Base-by-base conservation (phyloP, 2,888 invertebrate species). In the Pristionchus japonicus region DNA sequence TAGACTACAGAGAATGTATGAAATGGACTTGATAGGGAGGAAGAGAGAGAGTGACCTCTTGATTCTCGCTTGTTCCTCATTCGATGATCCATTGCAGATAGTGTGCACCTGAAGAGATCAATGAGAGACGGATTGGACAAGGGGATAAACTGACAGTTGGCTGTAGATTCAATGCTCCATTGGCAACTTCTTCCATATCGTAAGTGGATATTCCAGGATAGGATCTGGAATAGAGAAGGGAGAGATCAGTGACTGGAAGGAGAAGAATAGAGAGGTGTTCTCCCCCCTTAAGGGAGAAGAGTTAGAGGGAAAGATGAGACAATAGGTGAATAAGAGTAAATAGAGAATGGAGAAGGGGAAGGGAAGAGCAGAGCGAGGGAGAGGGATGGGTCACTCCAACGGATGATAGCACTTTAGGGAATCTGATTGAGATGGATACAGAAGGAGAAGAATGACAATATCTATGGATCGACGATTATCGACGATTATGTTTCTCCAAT, bases 151-250 rank as follows among this genome's bases (percentile, higher is more conserved):
- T 40, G 11, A 74, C 74, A 4, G 74, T 23, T 6, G 74, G 23
- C 49, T 20, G 83, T 20, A 67, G 74, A 70, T 31, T 31, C 49
- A 70, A 49, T 40, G 52, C 88, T 82, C 82, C 82, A 47, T 52
- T 82, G 13, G 84, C 84, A 57, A 84, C 40, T 57, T 84, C 84
- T 88, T 92, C 92, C 92, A 92, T 92, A 89, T 92, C 92, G 89
- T 90, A 92, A 1, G 91, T 91, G 20, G 89, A 86, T 43, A 91
- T 89, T 74, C 90, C 91, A 13, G 91, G 92, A 80, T 91, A 92
- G 9, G 89, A 89, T 88, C 91, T 92, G 90, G 40, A 74, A 70
- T 34, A 15, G 70, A 70, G 70, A 70, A 37, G 31, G 67, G n/a
- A n/a, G 37, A 70, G 34, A 17, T 70, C 17, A 34, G 13, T 17